phyloP scores from a whole-genome alignment of 2,797 vertebrate species.

The Yasuhikotakia modesta region DNA sequence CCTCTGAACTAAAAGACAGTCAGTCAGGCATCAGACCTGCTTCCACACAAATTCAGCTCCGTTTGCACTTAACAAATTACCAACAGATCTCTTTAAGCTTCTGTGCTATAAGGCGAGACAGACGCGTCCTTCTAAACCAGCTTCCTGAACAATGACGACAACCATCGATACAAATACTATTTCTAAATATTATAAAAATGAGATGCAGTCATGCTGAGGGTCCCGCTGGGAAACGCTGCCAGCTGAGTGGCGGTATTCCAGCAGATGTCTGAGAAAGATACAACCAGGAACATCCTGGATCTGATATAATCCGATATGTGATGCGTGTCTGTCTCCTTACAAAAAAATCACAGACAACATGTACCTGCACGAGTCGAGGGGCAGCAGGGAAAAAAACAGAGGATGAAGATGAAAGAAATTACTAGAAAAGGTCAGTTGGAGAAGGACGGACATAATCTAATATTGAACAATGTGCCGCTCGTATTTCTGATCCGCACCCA shows the following conservation, averaged over 20 bases:
- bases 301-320: neutral
- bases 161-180: constrained; percentile 36
- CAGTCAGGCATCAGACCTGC: neutral
- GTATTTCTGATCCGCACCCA: constrained; percentile 34
- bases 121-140: neutral
- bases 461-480: constrained; percentile 10
- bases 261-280: constrained; percentile 25
- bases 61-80: constrained; percentile 7
- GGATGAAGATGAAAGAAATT: neutral
- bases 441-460: constrained; percentile 17
- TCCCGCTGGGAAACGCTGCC: constrained; percentile 5
- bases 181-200: constrained; percentile 12
- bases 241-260: constrained; percentile 17
- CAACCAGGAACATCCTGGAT: neutral
- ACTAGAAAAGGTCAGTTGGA: neutral
- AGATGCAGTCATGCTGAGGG: constrained; percentile 1
- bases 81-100: neutral
- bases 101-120: neutral
- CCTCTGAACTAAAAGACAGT: neutral
- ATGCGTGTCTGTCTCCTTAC: neutral
- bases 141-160: constrained; percentile 17
- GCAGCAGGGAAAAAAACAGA: neutral
- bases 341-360: neutral
- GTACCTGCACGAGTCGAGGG: constrained; percentile 12
- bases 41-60: neutral